Conservation (phyloP, 2,113 vertebrate genomes). For the Anoura caudifer region DNA sequence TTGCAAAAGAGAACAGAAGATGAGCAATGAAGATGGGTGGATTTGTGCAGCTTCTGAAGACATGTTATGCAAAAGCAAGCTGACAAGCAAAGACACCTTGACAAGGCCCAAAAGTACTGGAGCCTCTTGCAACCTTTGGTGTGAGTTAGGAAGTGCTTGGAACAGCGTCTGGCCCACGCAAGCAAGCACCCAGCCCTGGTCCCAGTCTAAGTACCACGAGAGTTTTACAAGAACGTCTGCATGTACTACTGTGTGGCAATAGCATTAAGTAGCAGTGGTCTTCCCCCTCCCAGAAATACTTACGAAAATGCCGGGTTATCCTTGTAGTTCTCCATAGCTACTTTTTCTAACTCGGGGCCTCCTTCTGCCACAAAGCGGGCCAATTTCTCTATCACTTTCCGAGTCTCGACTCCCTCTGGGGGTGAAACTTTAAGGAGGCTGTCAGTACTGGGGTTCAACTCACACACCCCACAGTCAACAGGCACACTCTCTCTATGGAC, state of each 20-base stretch:
- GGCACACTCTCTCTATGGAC: slow-evolving; percentile 82
- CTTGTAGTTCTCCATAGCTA: slow-evolving; percentile 94
- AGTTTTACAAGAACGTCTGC: background rate
- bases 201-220: background rate
- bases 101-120: background rate
- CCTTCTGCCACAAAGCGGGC: slow-evolving; percentile 96
- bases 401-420: slow-evolving; percentile 95
- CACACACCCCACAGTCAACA: slow-evolving; percentile 85
- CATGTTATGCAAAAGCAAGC: background rate
- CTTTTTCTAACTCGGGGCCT: slow-evolving; percentile 92
- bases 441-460: slow-evolving; percentile 93
- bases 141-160: background rate
- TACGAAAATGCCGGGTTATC: slow-evolving; percentile 94
- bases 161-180: background rate
- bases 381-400: slow-evolving; percentile 95
- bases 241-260: background rate
- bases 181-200: background rate
- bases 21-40: background rate
- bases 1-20: background rate
- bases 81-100: background rate
- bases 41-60: background rate
- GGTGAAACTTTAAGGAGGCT: slow-evolving; percentile 99
- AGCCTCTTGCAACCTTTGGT: background rate
- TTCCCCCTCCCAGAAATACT: slow-evolving; percentile 72
- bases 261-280: background rate